Evolutionary conservation across 2,888 invertebrate species (phyloP), one percentile per base, ranked within the genome.

Genomic region (Nemurella pictetii): DNA sequence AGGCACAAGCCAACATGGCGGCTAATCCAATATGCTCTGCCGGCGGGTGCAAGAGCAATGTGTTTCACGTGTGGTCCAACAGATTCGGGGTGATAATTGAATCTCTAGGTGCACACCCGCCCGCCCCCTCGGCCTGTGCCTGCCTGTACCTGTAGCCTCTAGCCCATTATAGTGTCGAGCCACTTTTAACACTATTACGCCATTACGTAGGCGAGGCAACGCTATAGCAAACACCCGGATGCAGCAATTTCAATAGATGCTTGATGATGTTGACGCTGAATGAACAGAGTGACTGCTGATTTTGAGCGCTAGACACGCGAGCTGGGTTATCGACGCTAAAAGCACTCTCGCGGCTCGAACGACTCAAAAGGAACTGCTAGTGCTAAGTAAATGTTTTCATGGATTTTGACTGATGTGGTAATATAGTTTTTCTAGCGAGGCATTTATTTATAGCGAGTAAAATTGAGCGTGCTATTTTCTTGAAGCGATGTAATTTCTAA

Each of bases 401-500:
- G n/a, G 75, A 75, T 75, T 75, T 75, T 75, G 75, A 75, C 75
- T 27, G 75, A 75, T 75, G 75, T 75, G 75, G 26, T 75, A 55
- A 55, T 20, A 55, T 55, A 55, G 55, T 55, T 55, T 55, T 55
- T 12, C 55, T 20, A 55, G 9, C 20, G 55, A 55, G 20, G 20
- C 55, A 55, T 55, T 55, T 55, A 55, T 55, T 55, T 55, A 55
- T 55, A 55, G 55, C 55, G 55, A 12, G 20, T 20, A 55, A 55
- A 55, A 55, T 55, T 55, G 9, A 55, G 55, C 55, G 55, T 55
- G 55, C 15, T 20, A 2, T 20, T 55, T 55, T 55, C 55, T 20
- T 55, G 55, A 2, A 20, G 1, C 20, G 55, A 20, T 55, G 55
- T 55, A 55, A 55, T 55, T 55, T 55, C 55, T 55, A 55, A 20